A percentile compares a stretch with the other conserved stretches of the same genome.
phyloP scores from a whole-genome alignment of 2,797 vertebrate genomes.

The Myotis planiceps region DNA sequence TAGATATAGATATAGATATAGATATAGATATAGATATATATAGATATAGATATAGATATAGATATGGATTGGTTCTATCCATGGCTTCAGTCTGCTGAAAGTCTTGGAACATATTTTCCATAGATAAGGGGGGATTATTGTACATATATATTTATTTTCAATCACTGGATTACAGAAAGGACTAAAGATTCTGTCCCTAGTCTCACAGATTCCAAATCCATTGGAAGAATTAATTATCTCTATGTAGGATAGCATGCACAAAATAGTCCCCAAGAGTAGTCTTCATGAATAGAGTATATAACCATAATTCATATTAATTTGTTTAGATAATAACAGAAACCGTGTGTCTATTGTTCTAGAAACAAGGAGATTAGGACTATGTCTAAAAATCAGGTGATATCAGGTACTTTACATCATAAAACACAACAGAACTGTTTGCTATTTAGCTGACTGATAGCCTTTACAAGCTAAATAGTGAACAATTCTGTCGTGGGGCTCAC shows the following conservation, averaged over 20 bases:
- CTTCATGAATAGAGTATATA: background rate
- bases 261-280: background rate
- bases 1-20: no score
- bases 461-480: no score
- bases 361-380: background rate
- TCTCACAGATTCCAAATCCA: background rate
- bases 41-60: no score
- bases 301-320: constrained; percentile 1
- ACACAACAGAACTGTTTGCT: background rate
- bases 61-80: background rate
- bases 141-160: background rate
- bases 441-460: background rate
- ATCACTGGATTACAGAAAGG: background rate
- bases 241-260: background rate
- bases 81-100: background rate
- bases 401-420: background rate
- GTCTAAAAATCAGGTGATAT: background rate
- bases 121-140: background rate
- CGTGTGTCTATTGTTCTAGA: background rate
- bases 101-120: background rate
- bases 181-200: background rate
- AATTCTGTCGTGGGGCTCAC: background rate
- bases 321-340: background rate
- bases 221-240: background rate
- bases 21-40: no score